These are phyloP conservation scores for Drosophila eohydei DNA, from an alignment of 2,888 invertebrate species.

Conservation along the genomic window DNA sequence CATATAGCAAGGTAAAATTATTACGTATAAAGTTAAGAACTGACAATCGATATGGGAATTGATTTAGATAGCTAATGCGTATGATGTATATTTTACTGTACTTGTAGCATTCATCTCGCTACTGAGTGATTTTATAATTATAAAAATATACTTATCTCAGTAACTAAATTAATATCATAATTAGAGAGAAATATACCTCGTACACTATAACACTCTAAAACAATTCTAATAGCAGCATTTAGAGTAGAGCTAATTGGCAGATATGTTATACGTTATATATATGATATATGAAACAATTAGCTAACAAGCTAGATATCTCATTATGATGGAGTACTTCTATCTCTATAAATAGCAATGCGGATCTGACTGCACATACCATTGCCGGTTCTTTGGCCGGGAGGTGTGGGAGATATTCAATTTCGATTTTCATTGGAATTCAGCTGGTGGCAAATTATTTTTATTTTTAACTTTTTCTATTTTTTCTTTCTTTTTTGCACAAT, in stretches of 20 bases:
- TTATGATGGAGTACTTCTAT: background rate
- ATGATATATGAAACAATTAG: background rate
- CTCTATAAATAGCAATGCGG: constrained; percentile 58
- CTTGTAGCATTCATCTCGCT: background rate
- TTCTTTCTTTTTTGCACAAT: constrained; percentile 65
- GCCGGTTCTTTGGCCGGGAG: constrained; percentile 34
- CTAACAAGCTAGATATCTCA: too few relatives aligned
- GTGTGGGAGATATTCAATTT: constrained; percentile 44
- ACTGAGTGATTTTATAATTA: background rate
- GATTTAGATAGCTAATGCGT: background rate
- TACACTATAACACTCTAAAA: background rate
- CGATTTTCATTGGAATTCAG: constrained; percentile 71
- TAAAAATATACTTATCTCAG: background rate
- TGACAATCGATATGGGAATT: background rate
- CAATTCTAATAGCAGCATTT: background rate
- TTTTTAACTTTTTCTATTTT: constrained; percentile 23
- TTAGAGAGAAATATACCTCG: background rate
- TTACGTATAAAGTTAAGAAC: constrained; percentile 6
- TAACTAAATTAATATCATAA: background rate
- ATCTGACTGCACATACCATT: constrained; percentile 35
- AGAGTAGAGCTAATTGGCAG: background rate
- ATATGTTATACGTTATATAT: too few relatives aligned
- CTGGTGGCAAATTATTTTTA: constrained; percentile 5
- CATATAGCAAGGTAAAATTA: constrained; percentile 3
- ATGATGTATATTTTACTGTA: background rate